A percentile compares a stretch with the other conserved stretches of the same genome.
Conservation (phyloP, 2,797 vertebrate genomes). For the Helicolenus hilgendorfi region DNA sequence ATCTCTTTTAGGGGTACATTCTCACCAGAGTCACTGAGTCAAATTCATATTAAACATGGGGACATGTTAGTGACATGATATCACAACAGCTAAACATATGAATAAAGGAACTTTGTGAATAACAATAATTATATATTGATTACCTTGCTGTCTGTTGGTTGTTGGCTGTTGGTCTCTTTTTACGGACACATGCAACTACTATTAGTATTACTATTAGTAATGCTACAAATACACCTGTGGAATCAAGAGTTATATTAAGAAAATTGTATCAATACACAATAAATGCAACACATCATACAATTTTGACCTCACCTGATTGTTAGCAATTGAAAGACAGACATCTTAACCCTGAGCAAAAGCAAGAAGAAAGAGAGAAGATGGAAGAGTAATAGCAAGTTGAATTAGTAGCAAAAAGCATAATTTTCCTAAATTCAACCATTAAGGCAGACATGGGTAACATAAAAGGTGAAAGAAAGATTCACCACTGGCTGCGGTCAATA, state of each 20-base stretch:
- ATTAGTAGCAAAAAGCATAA: constrained; percentile 3
- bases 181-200: background rate
- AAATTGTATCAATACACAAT: background rate
- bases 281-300: background rate
- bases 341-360: background rate
- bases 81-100: background rate
- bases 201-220: fast-evolving
- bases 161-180: too few species aligned
- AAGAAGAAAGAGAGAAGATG: background rate
- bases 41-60: background rate
- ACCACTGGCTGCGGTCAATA: background rate
- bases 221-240: background rate
- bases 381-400: background rate
- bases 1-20: fast-evolving
- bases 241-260: background rate
- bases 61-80: background rate
- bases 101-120: background rate
- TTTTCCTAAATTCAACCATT: background rate
- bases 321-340: background rate
- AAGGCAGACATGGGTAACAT: background rate
- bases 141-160: background rate
- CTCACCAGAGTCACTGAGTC: background rate
- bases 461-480: background rate
- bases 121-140: background rate
- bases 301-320: constrained; percentile 17